Percentiles rank a stretch among this genome's conserved stretches.
Evolutionary conservation across 2,797 vertebrate species (phyloP).

Genomic region (Ceyx erithaca): DNA sequence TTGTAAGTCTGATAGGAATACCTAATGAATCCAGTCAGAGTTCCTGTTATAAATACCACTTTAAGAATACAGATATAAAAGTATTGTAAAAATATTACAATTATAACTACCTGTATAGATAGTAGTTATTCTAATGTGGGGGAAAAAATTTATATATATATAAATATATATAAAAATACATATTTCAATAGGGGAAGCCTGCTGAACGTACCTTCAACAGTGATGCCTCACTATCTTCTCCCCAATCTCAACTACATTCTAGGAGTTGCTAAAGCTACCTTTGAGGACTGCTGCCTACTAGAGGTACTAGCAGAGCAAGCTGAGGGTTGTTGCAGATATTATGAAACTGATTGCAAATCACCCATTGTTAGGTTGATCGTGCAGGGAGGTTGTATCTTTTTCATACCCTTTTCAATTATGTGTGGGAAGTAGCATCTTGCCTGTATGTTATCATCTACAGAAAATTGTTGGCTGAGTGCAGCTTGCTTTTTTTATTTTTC

Average conservation of each 20-base stretch:
- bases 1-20: background rate
- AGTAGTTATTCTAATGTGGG: background rate
- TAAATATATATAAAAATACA: too few relatives aligned
- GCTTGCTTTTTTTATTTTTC: background rate
- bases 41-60: background rate
- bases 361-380: background rate
- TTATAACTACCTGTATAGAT: background rate
- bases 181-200: background rate
- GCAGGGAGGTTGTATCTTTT: background rate
- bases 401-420: background rate
- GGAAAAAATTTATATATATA: too few relatives aligned
- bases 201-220: background rate
- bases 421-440: background rate
- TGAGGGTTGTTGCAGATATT: background rate
- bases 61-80: background rate
- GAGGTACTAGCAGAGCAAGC: background rate
- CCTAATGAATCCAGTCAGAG: background rate
- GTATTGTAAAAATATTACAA: background rate
- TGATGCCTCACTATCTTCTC: rapidly evolving
- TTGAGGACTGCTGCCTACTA: background rate
- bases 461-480: background rate
- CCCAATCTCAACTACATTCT: background rate
- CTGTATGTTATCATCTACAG: background rate
- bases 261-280: background rate
- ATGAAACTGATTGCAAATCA: background rate